Percentiles rank a stretch among this genome's conserved stretches.
These are phyloP conservation scores for Puma concolor DNA, from an alignment of 2,113 vertebrate species.

Conservation along the genomic window DNA sequence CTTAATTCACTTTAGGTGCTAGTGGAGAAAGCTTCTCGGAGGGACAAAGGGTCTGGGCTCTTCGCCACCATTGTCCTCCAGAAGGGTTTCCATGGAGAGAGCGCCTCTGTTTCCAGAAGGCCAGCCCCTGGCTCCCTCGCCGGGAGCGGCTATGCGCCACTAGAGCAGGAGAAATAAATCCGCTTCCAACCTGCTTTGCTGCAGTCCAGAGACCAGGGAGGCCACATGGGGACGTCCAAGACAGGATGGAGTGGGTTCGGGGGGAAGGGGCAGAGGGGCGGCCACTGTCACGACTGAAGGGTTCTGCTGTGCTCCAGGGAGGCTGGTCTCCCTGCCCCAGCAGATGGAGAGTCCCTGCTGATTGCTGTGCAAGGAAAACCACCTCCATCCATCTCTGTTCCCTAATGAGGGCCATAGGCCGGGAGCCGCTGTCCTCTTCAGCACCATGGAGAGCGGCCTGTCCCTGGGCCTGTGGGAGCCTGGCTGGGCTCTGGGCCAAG, in stretches of 20 bases:
- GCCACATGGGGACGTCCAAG: background rate
- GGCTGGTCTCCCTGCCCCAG: background rate
- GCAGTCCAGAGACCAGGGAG: conserved; percentile 44
- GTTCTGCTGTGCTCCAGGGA: background rate
- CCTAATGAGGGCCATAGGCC: background rate
- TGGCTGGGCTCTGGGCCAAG: background rate
- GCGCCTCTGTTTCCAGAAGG: conserved; percentile 26
- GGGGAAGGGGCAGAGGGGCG: background rate
- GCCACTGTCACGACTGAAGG: background rate
- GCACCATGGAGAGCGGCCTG: conserved; percentile 24
- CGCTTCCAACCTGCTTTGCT: conserved; percentile 56
- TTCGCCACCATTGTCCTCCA: conserved; percentile 35
- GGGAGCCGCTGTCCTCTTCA: background rate
- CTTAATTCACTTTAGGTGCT: conserved; percentile 24
- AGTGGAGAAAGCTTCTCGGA: background rate
- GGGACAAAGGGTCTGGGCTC: background rate
- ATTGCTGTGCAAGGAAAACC: conserved; percentile 8
- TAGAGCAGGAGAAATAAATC: conserved; percentile 74
- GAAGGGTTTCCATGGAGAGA: conserved; percentile 60
- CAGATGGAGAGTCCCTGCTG: conserved; percentile 28
- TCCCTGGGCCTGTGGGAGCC: background rate
- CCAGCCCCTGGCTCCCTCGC: background rate
- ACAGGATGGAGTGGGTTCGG: background rate
- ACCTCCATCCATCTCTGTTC: conserved; percentile 17
- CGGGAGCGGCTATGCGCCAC: conserved; percentile 2